Conservation (phyloP, 2,113 vertebrate species). For the Sebastes schlegelii region DNA sequence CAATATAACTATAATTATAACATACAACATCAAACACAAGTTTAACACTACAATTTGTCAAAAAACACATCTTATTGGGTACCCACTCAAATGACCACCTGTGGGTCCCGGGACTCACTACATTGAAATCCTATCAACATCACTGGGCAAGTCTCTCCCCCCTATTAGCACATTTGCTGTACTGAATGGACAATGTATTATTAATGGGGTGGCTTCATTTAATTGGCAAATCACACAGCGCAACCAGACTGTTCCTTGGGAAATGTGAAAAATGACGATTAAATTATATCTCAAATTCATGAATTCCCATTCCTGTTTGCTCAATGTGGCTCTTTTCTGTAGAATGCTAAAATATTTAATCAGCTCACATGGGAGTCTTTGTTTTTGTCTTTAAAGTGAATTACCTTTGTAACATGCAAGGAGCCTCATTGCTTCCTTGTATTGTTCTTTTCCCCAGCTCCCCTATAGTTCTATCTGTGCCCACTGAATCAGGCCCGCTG, state of each 20-base stretch:
- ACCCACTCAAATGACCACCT: conserved; percentile 12
- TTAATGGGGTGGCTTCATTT: conserved; percentile 72
- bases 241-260: conserved; percentile 54
- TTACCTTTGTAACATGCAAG: conserved; percentile 9
- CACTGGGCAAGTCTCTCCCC: conserved; percentile 20
- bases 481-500: conserved; percentile 5
- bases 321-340: conserved; percentile 41
- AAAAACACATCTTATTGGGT: background rate
- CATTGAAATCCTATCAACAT: background rate
- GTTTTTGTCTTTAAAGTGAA: conserved; percentile 39
- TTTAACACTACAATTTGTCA: background rate
- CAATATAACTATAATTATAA: background rate
- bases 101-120: conserved; percentile 31
- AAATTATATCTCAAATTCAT: conserved; percentile 68
- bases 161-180: conserved; percentile 65
- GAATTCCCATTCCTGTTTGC: conserved; percentile 49
- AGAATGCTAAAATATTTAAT: conserved; percentile 54
- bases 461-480: background rate
- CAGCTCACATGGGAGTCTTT: conserved; percentile 38
- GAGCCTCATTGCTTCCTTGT: background rate
- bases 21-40: background rate
- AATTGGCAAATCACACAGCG: conserved; percentile 72
- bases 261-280: conserved; percentile 71
- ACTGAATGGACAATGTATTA: conserved; percentile 73
- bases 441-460: background rate